phyloP scores from a whole-genome alignment of 2,888 invertebrate genomes.

The Agonopterix arenella region DNA sequence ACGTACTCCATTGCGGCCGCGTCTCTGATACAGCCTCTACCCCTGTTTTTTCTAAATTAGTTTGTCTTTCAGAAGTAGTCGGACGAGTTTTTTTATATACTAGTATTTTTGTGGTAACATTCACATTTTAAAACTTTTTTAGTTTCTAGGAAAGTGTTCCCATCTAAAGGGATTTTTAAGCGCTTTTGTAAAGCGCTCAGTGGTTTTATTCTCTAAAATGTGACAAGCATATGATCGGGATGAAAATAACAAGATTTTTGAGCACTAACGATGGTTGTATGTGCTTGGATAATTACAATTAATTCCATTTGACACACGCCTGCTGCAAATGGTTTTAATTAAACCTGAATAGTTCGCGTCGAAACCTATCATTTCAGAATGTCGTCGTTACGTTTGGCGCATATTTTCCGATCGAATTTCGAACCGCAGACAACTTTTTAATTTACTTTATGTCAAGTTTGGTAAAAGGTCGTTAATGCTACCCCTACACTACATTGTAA shows the following conservation, averaged over 20 bases:
- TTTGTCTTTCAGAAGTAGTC: no score
- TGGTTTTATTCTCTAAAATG: no score
- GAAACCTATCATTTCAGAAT: conserved; percentile 15
- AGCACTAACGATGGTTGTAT: conserved; percentile 24
- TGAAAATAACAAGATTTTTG: conserved; percentile 37
- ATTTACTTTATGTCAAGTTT: conserved; percentile 5
- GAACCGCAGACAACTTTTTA: background rate
- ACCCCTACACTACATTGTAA: conserved; percentile 15
- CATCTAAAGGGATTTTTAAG: no score
- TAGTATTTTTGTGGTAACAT: no score
- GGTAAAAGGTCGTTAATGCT: conserved; percentile 21
- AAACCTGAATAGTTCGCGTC: conserved; percentile 52
- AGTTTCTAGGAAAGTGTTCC: no score
- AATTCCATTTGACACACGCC: conserved; percentile 46
- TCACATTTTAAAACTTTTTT: no score
- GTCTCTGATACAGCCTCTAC: background rate
- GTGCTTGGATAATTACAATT: conserved; percentile 45
- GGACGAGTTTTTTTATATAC: no score
- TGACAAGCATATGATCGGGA: background rate
- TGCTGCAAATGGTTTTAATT: conserved; percentile 48
- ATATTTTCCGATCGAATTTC: no score
- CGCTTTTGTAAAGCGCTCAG: no score
- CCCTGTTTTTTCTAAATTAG: no score
- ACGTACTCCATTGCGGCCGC: no score
- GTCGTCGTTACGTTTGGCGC: no score